These are phyloP conservation scores for Amblyopsis rosae DNA, from an alignment of 2,113 vertebrate species.

Conservation along the genomic window DNA sequence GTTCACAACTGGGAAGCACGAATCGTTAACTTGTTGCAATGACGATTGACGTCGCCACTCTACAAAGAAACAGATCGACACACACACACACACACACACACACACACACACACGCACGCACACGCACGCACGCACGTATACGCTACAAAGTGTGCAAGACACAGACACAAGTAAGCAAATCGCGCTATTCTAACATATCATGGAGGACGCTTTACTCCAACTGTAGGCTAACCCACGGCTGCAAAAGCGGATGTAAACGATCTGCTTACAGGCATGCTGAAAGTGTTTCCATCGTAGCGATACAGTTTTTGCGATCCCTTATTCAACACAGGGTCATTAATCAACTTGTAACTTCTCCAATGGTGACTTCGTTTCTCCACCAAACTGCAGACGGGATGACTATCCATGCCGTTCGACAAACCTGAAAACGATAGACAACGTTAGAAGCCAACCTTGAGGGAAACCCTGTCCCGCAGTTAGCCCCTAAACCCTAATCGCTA, in stretches of 20 bases:
- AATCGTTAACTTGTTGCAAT: conserved; percentile 57
- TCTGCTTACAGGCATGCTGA: conserved; percentile 90
- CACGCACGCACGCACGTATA: neutral
- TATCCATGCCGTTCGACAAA: conserved; percentile 98
- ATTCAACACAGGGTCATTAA: conserved; percentile 97
- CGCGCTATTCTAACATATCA: conserved; percentile 53
- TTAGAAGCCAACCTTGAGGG: conserved; percentile 53
- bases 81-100: neutral
- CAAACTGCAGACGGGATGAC: conserved; percentile 88
- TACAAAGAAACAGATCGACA: conserved; percentile 47
- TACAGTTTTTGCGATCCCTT: conserved; percentile 97
- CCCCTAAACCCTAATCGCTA: conserved; percentile 37
- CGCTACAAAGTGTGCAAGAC: conserved; percentile 49
- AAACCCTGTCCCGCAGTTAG: conserved; percentile 43
- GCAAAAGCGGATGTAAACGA: conserved; percentile 30
- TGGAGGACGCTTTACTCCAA: conserved; percentile 67
- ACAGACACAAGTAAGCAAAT: conserved; percentile 43
- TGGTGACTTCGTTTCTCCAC: conserved; percentile 97
- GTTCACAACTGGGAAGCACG: conserved; percentile 37
- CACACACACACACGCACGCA: neutral
- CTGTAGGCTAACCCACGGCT: conserved; percentile 30
- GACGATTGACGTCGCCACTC: neutral
- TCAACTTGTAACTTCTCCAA: conserved; percentile 99
- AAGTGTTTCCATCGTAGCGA: conserved; percentile 96
- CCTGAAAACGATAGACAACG: conserved; percentile 76